A percentile compares a stretch with the other conserved stretches of the same genome.
Evolutionary conservation across 1,140 invertebrate species (phyloP).

Genomic region (Hyles euphorbiae): DNA sequence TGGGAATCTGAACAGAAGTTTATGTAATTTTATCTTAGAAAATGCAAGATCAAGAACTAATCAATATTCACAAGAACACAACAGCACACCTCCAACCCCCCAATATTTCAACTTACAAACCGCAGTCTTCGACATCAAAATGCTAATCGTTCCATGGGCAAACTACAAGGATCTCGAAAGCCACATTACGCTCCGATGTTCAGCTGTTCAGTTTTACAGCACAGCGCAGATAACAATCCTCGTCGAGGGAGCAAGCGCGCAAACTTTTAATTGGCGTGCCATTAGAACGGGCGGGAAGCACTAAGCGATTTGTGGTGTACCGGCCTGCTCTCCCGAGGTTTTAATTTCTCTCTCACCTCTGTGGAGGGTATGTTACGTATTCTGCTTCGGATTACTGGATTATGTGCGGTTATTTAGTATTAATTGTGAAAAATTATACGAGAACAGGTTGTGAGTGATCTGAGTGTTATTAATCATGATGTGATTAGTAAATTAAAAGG

Average conservation of each 20-base stretch:
- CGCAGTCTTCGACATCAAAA: constrained; percentile 53
- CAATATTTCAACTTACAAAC: too few relatives aligned
- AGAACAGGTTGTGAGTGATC: too few relatives aligned
- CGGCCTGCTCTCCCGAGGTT: constrained; percentile 69
- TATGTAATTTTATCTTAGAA: too few relatives aligned
- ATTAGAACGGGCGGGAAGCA: constrained; percentile 68
- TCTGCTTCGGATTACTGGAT: constrained; percentile 29
- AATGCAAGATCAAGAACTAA: too few relatives aligned
- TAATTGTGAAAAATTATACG: too few relatives aligned
- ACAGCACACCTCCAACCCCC: too few relatives aligned
- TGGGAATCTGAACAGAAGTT: too few relatives aligned
- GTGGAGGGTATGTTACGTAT: constrained; percentile 43
- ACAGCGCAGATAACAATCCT: constrained; percentile 57
- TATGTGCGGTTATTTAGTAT: background rate
- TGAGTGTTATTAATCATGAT: too few relatives aligned
- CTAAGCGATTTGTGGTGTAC: constrained; percentile 75
- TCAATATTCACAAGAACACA: too few relatives aligned
- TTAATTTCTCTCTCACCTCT: constrained; percentile 69
- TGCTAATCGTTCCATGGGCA: constrained; percentile 48
- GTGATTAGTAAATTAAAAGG: too few relatives aligned
- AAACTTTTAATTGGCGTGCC: constrained; percentile 74
- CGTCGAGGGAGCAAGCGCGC: constrained; percentile 48
- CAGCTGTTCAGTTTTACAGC: constrained; percentile 68
- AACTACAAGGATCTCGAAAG: constrained; percentile 55
- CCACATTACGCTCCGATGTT: constrained; percentile 61